Evolutionary conservation across 2,797 vertebrate genomes (phyloP).

Genomic region (Centropyge bicolor): DNA sequence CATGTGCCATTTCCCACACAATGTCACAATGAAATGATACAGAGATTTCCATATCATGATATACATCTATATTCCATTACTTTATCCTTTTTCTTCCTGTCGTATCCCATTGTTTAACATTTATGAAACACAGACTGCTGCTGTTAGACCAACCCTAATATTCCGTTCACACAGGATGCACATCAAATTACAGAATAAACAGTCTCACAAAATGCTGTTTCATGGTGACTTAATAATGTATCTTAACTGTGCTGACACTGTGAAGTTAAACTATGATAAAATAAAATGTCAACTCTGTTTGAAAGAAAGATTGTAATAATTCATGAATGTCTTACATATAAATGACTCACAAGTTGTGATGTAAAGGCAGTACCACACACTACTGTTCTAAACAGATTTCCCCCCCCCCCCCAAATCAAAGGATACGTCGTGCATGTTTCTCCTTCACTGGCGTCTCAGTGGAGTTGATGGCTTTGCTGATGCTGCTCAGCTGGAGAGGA

Average conservation of each 20-base stretch:
- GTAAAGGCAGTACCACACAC: background rate
- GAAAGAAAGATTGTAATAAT: background rate
- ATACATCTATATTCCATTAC: background rate
- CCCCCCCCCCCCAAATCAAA: too few relatives aligned
- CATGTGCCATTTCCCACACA: background rate
- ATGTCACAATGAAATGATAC: background rate
- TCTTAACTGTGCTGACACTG: background rate
- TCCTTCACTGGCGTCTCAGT: conserved; percentile 96
- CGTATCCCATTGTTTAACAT: background rate
- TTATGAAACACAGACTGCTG: background rate
- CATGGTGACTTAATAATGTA: conserved; percentile 3
- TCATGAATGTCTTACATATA: background rate
- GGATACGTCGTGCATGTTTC: conserved; percentile 98
- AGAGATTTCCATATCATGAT: background rate
- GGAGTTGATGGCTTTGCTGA: conserved; percentile 97
- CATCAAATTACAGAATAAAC: conserved; percentile 1
- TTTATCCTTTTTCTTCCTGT: background rate
- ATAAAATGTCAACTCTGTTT: background rate
- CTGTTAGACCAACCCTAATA: background rate
- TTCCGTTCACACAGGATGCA: conserved; percentile 1
- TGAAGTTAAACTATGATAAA: background rate
- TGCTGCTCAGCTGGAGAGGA: conserved; percentile 91
- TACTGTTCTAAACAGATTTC: background rate
- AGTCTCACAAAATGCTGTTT: conserved; percentile 1
- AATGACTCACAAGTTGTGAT: background rate